Base-by-base conservation (phyloP, 2,888 invertebrate genomes). In the Anagyrus pseudococci region DNA sequence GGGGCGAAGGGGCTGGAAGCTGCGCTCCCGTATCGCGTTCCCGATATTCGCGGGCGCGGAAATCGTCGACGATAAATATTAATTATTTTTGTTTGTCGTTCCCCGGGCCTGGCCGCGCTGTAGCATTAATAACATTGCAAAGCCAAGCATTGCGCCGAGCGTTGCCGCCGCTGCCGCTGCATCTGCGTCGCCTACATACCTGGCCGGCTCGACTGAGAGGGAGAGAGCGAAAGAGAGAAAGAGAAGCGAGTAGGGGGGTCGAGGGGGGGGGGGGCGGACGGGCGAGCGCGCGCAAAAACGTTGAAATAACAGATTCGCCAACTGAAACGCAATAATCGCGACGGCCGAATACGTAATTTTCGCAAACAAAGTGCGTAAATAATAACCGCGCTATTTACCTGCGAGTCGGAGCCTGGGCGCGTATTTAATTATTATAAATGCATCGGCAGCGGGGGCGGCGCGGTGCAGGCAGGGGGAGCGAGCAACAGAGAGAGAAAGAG, bases 21-120 rank as follows among this genome's bases (percentile, higher is more conserved):
- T n/a, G n/a, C n/a, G n/a, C 58, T 50, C 50, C 64, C 67, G 68
- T 69, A 68, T 69, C 69, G 70, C 67, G 69, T 67, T 63, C 66
- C 66, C 69, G 69, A 72, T 71, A 71, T 67, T 69, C 70, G 70
- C 67, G 70, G 69, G 74, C 75, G 72, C 76, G 77, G 77, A 79
- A 80, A 80, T 79, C 77, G 77, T 76, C 72, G 74, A 78, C 78
- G 78, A 80, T 80, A 79, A 80, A 80, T 80, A 80, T 77, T 78
- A 79, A 80, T 80, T 79, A 79, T 80, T 80, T 80, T 80, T 79
- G 80, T 80, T 80, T 80, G 76, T 76, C 75, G 74, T 75, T 73
- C 69, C 71, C 72, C 58, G 43, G 37, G 52, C 50, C 43, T 41
- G 43, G 52, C 41, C 48, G 48, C 56, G 56, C 70, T 75, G 73